A percentile compares a stretch with the other conserved stretches of the same genome.
These are phyloP conservation scores for Achroia grisella DNA, from an alignment of 1,140 invertebrate species.

Conservation along the genomic window DNA sequence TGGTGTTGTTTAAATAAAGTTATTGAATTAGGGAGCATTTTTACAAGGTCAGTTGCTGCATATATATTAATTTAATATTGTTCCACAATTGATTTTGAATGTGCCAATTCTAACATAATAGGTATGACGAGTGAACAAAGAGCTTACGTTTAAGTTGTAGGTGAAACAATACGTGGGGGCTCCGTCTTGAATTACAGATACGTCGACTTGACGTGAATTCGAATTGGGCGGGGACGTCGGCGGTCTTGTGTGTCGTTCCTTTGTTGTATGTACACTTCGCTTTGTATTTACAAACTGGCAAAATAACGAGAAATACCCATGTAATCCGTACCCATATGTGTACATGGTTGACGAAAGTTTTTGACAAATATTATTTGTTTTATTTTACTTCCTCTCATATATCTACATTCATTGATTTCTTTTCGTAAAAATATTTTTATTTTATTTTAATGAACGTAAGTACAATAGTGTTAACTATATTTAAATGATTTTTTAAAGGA, in stretches of 20 bases:
- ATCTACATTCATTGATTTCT: too few species aligned
- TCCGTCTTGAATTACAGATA: conserved; percentile 69
- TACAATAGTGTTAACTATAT: too few species aligned
- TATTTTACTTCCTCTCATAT: too few species aligned
- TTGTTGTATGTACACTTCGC: conserved; percentile 39
- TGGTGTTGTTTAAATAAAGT: too few species aligned
- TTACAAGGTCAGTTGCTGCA: background rate
- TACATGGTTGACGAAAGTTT: too few species aligned
- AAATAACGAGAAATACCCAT: too few species aligned
- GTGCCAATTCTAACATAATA: background rate
- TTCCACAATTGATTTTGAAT: conserved; percentile 10
- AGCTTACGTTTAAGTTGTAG: conserved; percentile 17
- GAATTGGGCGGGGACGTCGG: conserved; percentile 49
- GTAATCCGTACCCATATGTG: too few species aligned
- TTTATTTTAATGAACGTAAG: too few species aligned
- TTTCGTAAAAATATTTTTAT: too few species aligned
- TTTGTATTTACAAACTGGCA: conserved; percentile 14
- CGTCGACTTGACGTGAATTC: conserved; percentile 63
- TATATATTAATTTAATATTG: conserved; percentile 10
- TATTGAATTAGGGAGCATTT: too few species aligned
- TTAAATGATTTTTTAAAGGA: too few species aligned
- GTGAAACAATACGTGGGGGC: conserved; percentile 66
- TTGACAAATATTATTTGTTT: too few species aligned
- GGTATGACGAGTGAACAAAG: background rate
- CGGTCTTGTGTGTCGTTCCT: conserved; percentile 31